Percentiles rank a stretch among this genome's conserved stretches.
Conservation (phyloP, 2,888 invertebrate species). For the Drosophila merina region DNA sequence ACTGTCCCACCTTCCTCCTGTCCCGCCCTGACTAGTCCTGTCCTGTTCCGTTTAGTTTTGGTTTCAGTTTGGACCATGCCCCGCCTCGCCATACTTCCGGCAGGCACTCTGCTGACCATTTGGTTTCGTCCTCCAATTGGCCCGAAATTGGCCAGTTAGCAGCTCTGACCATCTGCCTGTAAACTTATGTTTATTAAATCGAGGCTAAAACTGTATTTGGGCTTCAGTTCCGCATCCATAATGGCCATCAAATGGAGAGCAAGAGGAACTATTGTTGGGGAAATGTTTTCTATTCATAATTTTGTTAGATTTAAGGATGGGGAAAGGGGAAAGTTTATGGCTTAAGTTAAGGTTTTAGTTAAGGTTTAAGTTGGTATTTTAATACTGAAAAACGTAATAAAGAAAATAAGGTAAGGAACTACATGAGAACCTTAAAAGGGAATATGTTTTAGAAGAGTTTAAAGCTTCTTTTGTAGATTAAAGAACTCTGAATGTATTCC, state of each 20-base stretch:
- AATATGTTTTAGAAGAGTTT: too few species aligned
- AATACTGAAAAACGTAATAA: too few species aligned
- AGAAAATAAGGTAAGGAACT: too few species aligned
- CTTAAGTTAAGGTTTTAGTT: not conserved
- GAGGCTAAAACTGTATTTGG: not conserved
- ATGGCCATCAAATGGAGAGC: not conserved
- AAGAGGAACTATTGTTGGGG: not conserved
- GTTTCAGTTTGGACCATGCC: slow-evolving; percentile 24
- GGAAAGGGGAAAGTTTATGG: not conserved
- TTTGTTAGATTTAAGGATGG: too few species aligned
- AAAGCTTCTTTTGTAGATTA: too few species aligned
- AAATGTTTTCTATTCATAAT: not conserved
- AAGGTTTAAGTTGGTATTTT: too few species aligned
- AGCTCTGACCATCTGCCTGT: not conserved
- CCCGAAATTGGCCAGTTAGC: slow-evolving; percentile 1
- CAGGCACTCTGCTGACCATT: slow-evolving; percentile 3
- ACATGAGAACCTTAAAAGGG: too few species aligned
- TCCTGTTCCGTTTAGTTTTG: not conserved
- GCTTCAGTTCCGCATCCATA: not conserved
- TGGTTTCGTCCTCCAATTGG: too few species aligned
- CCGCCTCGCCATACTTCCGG: slow-evolving; percentile 37
- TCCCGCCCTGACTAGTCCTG: not conserved
- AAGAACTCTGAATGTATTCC: too few species aligned
- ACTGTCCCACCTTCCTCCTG: too few species aligned
- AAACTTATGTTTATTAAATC: slow-evolving; percentile 34